Evolutionary conservation across 2,113 vertebrate genomes (phyloP), one percentile per base, ranked within the genome.

Genomic region (Trichechus manatus): DNA sequence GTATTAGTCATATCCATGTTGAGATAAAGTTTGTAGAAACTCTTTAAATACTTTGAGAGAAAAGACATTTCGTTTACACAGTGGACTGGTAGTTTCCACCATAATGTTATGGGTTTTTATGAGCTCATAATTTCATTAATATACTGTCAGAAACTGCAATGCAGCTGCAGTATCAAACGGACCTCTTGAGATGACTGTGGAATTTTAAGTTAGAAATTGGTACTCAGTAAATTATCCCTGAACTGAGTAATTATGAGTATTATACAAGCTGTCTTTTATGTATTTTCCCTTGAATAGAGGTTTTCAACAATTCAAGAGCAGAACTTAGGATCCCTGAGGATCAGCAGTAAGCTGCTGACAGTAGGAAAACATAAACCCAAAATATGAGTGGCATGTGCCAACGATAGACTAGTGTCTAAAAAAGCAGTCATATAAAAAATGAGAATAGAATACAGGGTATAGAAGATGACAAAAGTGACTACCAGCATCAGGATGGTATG

Each of bases 381-480:
- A 22, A 70, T 6, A 27, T 23, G 3, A 17, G 56, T 36, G 7
- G 23, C 31, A 9, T 6, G 11, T 17, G 9, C 19, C 78, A 20
- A 5, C 61, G 39, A 14, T 0, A 56, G 61, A 33, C 0, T 0
- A 36, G 53, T 7, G 3, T 39, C 17, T 0, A 10, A 3, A 70
- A 25, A 39, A 9, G 3, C 1, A 47, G 2, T 19, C 11, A 19
- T 17, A 39, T 83, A 53, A 33, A 78, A 78, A 6, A 4, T 2
- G 10, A 27, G 27, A 1, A 1, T 5, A 0, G 39, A 23, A 39
- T 23, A 10, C 1, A 56, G 9, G 2, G 17, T 4, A 9, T 27
- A 14, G 0, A 27, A 68, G 23, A 0, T 7, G 39, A 63, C 59
- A 9, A n/a, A 80, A 17, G 36, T 11, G 36, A 13, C 42, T 39